phyloP scores from a whole-genome alignment of 2,797 vertebrate genomes.

The Neostethus bicornis region DNA sequence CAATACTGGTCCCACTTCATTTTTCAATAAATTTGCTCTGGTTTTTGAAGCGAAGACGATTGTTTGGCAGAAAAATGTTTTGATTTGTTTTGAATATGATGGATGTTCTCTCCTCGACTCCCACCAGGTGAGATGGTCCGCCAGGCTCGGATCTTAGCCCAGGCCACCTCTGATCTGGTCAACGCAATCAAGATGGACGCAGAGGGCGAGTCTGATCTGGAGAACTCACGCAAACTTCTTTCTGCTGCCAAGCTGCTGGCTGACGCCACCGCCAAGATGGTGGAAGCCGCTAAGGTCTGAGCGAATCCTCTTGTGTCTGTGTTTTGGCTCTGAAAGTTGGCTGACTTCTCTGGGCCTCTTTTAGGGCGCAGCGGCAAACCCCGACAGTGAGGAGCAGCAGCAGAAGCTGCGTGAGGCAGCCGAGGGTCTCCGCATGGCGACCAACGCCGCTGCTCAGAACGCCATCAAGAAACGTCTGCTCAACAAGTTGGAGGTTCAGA shows the following conservation, averaged over 20 bases:
- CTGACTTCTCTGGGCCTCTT: not conserved
- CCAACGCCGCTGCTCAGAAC: slow-evolving; percentile 94
- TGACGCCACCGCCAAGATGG: slow-evolving; percentile 97
- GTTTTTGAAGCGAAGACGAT: too few relatives aligned
- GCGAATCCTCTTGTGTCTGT: not conserved
- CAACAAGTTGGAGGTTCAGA: slow-evolving; percentile 98
- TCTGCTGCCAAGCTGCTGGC: slow-evolving; percentile 95
- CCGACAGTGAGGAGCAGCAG: slow-evolving; percentile 97
- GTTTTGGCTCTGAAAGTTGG: too few relatives aligned
- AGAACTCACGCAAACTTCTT: slow-evolving; percentile 95
- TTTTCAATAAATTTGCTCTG: too few relatives aligned
- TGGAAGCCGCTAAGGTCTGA: slow-evolving; percentile 95
- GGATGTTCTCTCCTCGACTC: not conserved
- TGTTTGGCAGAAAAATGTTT: too few relatives aligned
- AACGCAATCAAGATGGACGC: slow-evolving; percentile 98
- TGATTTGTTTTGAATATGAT: not conserved
- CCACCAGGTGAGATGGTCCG: slow-evolving; percentile 96
- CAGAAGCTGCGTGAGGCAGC: slow-evolving; percentile 94
- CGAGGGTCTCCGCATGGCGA: slow-evolving; percentile 95
- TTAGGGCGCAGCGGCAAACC: slow-evolving; percentile 95
- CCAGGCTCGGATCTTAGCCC: slow-evolving; percentile 95
- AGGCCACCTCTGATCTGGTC: slow-evolving; percentile 96
- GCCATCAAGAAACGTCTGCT: slow-evolving; percentile 98
- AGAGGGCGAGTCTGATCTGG: slow-evolving; percentile 92
- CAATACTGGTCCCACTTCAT: too few relatives aligned